A percentile compares a stretch with the other conserved stretches of the same genome.
phyloP scores from a whole-genome alignment of 2,888 invertebrate species.

The Bugulina stolonifera region DNA sequence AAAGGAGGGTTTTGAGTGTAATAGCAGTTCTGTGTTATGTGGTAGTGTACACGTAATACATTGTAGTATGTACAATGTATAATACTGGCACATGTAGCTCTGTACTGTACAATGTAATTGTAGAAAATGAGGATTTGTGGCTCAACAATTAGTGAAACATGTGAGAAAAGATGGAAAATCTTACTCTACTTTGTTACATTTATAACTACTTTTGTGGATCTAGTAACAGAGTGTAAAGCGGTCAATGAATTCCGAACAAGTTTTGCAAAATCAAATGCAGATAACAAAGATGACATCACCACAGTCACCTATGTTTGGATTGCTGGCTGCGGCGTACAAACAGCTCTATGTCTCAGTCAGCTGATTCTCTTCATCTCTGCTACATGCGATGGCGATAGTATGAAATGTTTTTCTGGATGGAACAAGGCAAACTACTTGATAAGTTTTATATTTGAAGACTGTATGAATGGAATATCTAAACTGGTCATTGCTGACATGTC shows the following conservation, averaged over 20 bases:
- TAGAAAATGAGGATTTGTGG: no score
- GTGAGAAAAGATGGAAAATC: neutral
- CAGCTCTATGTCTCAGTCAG: neutral
- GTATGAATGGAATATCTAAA: neutral
- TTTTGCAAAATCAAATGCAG: neutral
- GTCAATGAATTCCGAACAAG: neutral
- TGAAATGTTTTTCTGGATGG: neutral
- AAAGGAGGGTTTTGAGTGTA: no score
- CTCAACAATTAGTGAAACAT: neutral
- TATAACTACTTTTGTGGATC: neutral
- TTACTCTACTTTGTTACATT: neutral
- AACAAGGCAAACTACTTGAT: neutral
- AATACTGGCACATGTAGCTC: no score
- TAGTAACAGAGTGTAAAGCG: neutral
- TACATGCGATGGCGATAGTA: neutral
- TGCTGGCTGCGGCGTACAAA: neutral
- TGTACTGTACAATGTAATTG: no score
- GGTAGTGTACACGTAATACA: no score
- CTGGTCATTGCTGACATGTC: neutral
- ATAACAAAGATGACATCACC: neutral
- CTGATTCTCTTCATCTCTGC: neutral
- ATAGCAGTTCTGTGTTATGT: no score
- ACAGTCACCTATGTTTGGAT: neutral
- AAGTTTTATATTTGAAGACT: neutral
- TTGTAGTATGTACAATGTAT: no score